A percentile compares a stretch with the other conserved stretches of the same genome.
phyloP scores from a whole-genome alignment of 1,140 invertebrate species.

The Zaprionus capensis region DNA sequence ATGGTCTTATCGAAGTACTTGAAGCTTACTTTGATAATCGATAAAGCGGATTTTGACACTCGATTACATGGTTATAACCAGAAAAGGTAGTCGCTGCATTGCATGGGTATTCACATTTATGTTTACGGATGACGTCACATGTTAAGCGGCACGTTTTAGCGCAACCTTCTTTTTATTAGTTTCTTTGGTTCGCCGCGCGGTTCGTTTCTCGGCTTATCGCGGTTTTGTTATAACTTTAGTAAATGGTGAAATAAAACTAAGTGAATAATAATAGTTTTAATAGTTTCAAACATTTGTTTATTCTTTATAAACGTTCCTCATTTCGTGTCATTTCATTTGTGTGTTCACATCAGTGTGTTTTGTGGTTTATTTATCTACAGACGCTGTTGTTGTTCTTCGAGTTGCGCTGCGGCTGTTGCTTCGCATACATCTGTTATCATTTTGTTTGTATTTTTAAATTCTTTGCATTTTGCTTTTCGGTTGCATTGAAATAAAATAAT shows the following conservation, averaged over 20 bases:
- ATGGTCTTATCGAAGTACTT: background rate
- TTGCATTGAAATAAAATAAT: constrained; percentile 68
- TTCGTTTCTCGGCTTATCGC: background rate
- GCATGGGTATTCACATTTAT: background rate
- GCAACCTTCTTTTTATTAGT: constrained; percentile 1
- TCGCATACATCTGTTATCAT: constrained; percentile 37
- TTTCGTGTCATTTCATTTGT: constrained; percentile 67
- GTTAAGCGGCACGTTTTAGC: background rate
- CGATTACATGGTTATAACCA: background rate
- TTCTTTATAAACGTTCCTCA: constrained; percentile 78
- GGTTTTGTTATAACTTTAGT: background rate
- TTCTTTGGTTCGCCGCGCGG: background rate
- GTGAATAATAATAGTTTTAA: constrained; percentile 34
- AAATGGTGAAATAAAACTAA: constrained; percentile 27
- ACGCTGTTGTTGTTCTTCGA: constrained; percentile 38
- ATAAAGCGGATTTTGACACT: background rate
- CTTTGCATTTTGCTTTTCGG: constrained; percentile 33
- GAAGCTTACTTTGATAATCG: background rate
- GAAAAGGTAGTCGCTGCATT: background rate
- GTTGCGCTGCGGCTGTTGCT: constrained; percentile 21
- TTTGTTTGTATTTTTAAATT: constrained; percentile 46
- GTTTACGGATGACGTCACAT: background rate
- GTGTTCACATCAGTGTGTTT: constrained; percentile 50
- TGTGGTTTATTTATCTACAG: constrained; percentile 54
- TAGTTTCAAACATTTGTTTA: constrained; percentile 81